Conservation (phyloP, 2,888 invertebrate genomes). For the Apodemia duryi region DNA sequence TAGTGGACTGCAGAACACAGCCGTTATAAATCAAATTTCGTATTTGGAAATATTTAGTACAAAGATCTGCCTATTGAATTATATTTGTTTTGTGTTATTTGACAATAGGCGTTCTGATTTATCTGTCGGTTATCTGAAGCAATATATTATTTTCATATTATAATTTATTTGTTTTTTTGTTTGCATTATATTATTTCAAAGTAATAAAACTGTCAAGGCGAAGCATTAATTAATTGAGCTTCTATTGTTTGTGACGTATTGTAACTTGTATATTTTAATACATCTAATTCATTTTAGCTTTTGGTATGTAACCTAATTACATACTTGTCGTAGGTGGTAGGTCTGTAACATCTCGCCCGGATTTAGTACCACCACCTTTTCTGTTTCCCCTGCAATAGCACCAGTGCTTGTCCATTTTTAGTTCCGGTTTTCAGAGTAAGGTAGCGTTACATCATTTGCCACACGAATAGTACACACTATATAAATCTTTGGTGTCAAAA, state of each 20-base stretch:
- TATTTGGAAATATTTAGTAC: neutral
- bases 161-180: conserved; percentile 6
- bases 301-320: too few species aligned
- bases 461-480: too few species aligned
- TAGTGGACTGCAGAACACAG: too few species aligned
- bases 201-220: conserved; percentile 2
- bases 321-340: too few species aligned
- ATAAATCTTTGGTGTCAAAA: too few species aligned
- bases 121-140: neutral
- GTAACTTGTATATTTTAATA: neutral
- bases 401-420: too few species aligned
- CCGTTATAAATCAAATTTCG: too few species aligned
- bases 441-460: too few species aligned
- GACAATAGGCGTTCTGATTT: neutral
- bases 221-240: neutral
- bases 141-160: conserved; percentile 10
- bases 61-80: conserved; percentile 16
- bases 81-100: neutral
- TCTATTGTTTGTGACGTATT: neutral
- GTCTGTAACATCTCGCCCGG: too few species aligned
- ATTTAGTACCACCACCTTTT: too few species aligned
- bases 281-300: neutral
- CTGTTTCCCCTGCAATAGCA: too few species aligned
- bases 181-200: neutral
- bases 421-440: too few species aligned